Base-by-base conservation (phyloP, 2,888 invertebrate genomes). In the Xestia ashworthii region DNA sequence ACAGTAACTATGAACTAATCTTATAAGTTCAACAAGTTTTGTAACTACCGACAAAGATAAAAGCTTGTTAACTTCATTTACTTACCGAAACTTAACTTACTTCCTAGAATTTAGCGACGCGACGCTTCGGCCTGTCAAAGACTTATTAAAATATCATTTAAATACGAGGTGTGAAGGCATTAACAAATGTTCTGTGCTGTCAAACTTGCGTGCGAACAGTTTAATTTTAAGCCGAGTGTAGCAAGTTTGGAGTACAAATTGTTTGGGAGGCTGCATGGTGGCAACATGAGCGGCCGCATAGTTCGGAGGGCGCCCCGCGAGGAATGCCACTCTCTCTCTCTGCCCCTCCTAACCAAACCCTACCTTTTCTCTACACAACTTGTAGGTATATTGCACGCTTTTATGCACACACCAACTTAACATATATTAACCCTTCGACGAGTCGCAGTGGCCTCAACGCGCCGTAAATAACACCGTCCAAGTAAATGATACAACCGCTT, bases 311-410 rank as follows among this genome's bases (percentile, higher is more conserved):
- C 89, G 85, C 87, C 83, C 80, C 86, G 82, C 82, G 83, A 89
- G 94, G 94, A 93, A 94, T 94, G 91, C 88, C 89, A 81, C 89
- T 85, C 90, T 82, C 84, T 82, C 85, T 82, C 84, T 87, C 81
- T 82, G 80, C 80, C 89, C 87, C 83, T 83, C 91, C 91, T 91
- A 91, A 90, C 89, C 89, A 89, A 89, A 88, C 87, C 87, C 84
- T 89, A 83, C 90, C 89, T 90, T 91, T 90, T 87, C 90, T 90
- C 87, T 86, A 85, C 84, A 87, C 85, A 87, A 88, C 87, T 88
- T 88, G 80, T 87, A 87, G 77, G 78, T 78, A 84, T 82, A 89
- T 78, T 91, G 91, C 83, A 82, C 76, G 79, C 86, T 85, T 87
- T 87, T 87, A 79, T 85, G 84, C 86, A 86, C 87, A 84, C 86